phyloP scores from a whole-genome alignment of 2,797 vertebrate species.

The Acomys russatus region DNA sequence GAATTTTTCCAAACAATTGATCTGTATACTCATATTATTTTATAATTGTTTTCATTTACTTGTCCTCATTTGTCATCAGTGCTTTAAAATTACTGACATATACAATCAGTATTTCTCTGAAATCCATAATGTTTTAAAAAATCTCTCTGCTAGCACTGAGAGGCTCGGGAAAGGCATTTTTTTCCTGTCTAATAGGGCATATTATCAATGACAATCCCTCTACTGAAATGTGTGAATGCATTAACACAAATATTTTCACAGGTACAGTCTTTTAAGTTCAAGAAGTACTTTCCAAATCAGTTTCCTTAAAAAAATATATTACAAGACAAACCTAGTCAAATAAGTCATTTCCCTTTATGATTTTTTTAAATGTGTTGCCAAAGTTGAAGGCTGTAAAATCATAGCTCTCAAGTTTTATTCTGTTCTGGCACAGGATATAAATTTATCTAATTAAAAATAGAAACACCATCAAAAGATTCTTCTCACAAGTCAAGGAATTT shows the following conservation, averaged over 20 bases:
- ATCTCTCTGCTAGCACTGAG: neutral
- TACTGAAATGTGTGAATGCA: slow-evolving; percentile 31
- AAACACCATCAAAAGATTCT: slow-evolving; percentile 56
- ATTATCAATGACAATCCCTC: slow-evolving; percentile 6
- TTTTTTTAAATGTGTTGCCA: slow-evolving; percentile 59
- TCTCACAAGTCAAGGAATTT: slow-evolving; percentile 61
- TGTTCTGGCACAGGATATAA: slow-evolving; percentile 54
- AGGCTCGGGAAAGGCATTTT: slow-evolving; percentile 2
- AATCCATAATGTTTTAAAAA: slow-evolving; percentile 34
- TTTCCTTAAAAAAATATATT: slow-evolving; percentile 58
- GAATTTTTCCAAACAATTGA: slow-evolving; percentile 44
- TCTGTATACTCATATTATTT: neutral
- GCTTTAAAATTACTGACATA: slow-evolving; percentile 38
- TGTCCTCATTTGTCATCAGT: slow-evolving; percentile 10
- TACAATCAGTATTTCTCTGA: neutral
- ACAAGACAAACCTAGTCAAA: slow-evolving; percentile 51
- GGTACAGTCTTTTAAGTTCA: neutral
- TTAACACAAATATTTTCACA: slow-evolving; percentile 65
- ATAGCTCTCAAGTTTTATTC: slow-evolving; percentile 54
- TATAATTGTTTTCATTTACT: slow-evolving; percentile 25
- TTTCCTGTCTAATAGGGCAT: slow-evolving; percentile 17
- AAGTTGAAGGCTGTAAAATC: slow-evolving; percentile 53
- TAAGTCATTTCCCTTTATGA: slow-evolving; percentile 54
- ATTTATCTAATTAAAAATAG: slow-evolving; percentile 76
- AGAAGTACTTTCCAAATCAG: slow-evolving; percentile 14